Evolutionary conservation across 2,888 invertebrate species (phyloP).

Genomic region (Gymnocheta viridis): DNA sequence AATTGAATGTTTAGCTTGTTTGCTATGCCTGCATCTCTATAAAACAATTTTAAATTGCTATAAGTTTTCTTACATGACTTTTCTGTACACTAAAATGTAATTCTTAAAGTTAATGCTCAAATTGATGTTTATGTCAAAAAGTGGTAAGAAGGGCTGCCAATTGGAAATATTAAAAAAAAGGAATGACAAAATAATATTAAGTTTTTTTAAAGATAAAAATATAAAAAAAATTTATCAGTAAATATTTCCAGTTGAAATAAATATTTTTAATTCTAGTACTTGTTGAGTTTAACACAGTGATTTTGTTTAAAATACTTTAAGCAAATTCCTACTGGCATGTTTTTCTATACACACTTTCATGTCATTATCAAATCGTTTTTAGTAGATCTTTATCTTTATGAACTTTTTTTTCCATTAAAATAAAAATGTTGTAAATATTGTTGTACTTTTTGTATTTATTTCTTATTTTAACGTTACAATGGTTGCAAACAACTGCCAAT

Average conservation of each 20-base stretch:
- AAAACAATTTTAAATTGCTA: background rate
- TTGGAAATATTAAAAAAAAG: background rate
- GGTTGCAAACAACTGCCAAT: conserved; percentile 57
- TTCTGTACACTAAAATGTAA: background rate
- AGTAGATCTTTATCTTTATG: conserved; percentile 52
- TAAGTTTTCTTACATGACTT: conserved; percentile 25
- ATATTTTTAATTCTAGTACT: too few species aligned
- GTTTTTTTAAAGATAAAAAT: background rate
- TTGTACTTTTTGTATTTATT: conserved; percentile 18
- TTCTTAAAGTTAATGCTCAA: background rate
- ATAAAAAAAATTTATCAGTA: too few species aligned
- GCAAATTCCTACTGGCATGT: conserved; percentile 12
- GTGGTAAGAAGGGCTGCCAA: background rate
- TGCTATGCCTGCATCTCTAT: background rate
- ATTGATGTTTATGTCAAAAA: background rate
- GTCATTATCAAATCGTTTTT: conserved; percentile 63
- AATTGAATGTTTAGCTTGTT: conserved; percentile 12
- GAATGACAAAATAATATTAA: background rate
- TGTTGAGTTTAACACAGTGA: too few species aligned
- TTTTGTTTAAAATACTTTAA: too few species aligned
- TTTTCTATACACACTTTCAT: conserved; percentile 21
- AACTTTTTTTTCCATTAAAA: background rate
- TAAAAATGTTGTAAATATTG: conserved; percentile 33
- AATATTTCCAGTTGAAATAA: too few species aligned
- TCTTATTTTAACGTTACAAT: conserved; percentile 21